Percentiles rank a stretch among this genome's conserved stretches.
phyloP scores from a whole-genome alignment of 2,888 invertebrate genomes.

The Amphimallon solstitiale region DNA sequence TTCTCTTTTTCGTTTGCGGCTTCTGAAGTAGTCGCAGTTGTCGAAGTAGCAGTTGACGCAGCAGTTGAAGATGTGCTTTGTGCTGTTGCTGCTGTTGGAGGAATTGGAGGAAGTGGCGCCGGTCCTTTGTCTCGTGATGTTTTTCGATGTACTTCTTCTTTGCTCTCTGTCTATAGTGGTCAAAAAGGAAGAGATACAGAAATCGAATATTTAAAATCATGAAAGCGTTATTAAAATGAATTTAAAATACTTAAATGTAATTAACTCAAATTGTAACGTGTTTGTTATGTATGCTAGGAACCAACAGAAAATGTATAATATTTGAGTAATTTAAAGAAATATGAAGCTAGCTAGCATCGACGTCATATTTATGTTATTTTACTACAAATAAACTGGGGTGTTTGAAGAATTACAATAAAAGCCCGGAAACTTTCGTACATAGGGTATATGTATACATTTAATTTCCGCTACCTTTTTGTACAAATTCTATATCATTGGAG shows the following conservation, averaged over 20 bases:
- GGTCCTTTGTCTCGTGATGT: conserved; percentile 79
- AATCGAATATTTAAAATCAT: neutral
- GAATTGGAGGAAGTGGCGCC: conserved; percentile 73
- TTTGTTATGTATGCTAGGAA: too few relatives aligned
- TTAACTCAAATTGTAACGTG: too few relatives aligned
- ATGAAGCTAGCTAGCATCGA: neutral
- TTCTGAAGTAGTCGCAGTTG: conserved; percentile 55
- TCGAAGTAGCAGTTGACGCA: conserved; percentile 52
- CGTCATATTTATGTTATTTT: neutral
- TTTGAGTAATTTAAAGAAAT: neutral
- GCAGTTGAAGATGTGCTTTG: conserved; percentile 55
- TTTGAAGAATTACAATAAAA: too few relatives aligned
- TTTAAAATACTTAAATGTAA: too few relatives aligned
- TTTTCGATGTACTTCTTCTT: conserved; percentile 68
- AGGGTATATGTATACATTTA: too few relatives aligned
- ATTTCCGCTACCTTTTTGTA: too few relatives aligned
- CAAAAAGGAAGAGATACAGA: neutral
- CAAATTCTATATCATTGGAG: too few relatives aligned
- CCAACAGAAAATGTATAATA: neutral
- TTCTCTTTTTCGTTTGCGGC: conserved; percentile 60
- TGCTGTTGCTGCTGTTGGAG: neutral
- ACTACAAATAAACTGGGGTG: too few relatives aligned
- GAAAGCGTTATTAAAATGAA: too few relatives aligned
- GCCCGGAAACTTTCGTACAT: too few relatives aligned
- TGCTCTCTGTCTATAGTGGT: conserved; percentile 72